phyloP scores from a whole-genome alignment of 1,140 invertebrate species.

The Musca domestica region DNA sequence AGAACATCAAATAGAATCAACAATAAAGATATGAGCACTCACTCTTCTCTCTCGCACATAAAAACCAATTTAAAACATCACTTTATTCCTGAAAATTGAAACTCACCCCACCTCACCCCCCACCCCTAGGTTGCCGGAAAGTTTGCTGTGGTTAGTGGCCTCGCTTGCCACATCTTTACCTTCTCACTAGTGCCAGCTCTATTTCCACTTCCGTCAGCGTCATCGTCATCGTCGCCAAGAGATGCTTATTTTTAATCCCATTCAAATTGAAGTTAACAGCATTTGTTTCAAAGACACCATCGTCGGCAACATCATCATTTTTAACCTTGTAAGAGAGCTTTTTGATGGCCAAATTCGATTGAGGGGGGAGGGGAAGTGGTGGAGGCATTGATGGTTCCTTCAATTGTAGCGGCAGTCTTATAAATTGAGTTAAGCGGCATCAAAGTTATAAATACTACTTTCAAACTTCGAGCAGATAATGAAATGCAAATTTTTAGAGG shows the following conservation, averaged over 20 bases:
- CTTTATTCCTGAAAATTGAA: slow-evolving; percentile 4
- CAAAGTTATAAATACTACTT: too few species aligned
- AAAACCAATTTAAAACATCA: slow-evolving; percentile 16
- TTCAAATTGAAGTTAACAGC: slow-evolving; percentile 21
- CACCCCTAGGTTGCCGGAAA: too few species aligned
- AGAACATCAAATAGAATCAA: neutral
- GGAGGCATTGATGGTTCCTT: neutral
- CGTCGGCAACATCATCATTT: slow-evolving; percentile 7
- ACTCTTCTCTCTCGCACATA: neutral
- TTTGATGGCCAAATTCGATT: neutral
- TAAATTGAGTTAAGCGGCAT: too few species aligned
- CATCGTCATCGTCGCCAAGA: too few species aligned
- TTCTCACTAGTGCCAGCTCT: too few species aligned
- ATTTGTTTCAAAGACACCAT: neutral
- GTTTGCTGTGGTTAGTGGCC: too few species aligned
- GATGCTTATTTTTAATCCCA: slow-evolving; percentile 11
- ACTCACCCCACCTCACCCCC: neutral
- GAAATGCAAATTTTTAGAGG: too few species aligned
- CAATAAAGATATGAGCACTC: slow-evolving; percentile 4
- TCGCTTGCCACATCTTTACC: too few species aligned
- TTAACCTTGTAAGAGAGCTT: slow-evolving; percentile 9
- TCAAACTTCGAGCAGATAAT: too few species aligned
- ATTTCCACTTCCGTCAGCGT: too few species aligned
- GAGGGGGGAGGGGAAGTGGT: neutral
- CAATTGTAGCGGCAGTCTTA: neutral